phyloP scores from a whole-genome alignment of 2,113 vertebrate species.

The Rhinoderma darwinii region DNA sequence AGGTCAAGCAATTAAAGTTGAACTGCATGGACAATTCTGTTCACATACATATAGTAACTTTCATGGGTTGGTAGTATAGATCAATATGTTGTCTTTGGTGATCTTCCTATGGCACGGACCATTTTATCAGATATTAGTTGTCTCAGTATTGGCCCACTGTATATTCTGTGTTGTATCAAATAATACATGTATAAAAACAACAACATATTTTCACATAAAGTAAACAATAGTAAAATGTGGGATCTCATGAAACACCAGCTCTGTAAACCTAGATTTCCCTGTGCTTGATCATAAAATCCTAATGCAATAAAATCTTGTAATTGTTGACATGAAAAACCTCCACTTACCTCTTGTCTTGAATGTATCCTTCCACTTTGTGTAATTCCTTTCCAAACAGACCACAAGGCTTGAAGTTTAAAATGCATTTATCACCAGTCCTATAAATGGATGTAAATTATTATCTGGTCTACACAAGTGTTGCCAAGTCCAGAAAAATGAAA shows the following conservation, averaged over 20 bases:
- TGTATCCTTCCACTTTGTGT: constrained; percentile 97
- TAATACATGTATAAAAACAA: not conserved
- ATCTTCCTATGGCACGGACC: too few relatives aligned
- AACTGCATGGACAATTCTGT: too few relatives aligned
- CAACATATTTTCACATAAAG: not conserved
- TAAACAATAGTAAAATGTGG: not conserved
- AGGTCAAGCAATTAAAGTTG: too few relatives aligned
- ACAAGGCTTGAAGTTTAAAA: constrained; percentile 92
- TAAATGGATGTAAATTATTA: constrained; percentile 53
- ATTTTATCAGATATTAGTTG: too few relatives aligned
- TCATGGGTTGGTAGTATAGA: not conserved
- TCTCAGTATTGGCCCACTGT: too few relatives aligned
- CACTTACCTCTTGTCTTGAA: constrained; percentile 93
- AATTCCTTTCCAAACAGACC: constrained; percentile 97
- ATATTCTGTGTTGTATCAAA: not conserved
- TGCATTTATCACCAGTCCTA: constrained; percentile 94
- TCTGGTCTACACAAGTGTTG: constrained; percentile 16
- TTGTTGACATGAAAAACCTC: not conserved
- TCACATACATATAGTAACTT: not conserved
- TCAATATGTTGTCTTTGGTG: not conserved
- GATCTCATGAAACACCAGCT: not conserved
- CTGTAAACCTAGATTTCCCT: not conserved
- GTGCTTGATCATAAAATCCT: not conserved
- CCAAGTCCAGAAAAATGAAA: not conserved
- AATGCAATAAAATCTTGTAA: not conserved